phyloP scores from a whole-genome alignment of 2,113 vertebrate genomes.

The Myotis davidii region DNA sequence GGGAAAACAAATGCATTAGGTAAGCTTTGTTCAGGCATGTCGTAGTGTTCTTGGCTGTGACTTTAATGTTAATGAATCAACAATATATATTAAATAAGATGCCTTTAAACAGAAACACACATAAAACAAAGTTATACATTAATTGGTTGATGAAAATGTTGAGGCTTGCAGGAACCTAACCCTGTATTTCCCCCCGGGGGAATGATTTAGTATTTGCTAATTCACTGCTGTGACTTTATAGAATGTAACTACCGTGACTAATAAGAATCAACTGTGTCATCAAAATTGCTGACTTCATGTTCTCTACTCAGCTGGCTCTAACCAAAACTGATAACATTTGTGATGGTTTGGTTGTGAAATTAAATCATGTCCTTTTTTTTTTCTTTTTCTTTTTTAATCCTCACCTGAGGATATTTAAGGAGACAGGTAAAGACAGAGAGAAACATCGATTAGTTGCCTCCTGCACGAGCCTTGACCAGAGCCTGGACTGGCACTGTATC shows the following conservation, averaged over 20 bases:
- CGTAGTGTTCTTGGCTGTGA: background rate
- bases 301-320: background rate
- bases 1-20: background rate
- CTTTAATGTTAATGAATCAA: background rate
- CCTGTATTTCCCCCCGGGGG: background rate
- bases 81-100: background rate
- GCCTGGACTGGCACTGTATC: too few relatives aligned
- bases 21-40: background rate
- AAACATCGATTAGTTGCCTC: too few relatives aligned
- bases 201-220: background rate
- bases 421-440: too few relatives aligned
- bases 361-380: background rate
- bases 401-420: too few relatives aligned
- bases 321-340: background rate
- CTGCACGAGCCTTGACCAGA: too few relatives aligned
- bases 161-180: background rate
- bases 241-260: background rate
- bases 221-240: background rate
- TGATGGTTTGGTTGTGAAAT: background rate
- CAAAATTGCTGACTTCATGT: background rate
- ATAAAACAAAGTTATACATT: background rate
- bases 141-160: background rate
- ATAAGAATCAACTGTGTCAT: background rate
- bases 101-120: background rate
- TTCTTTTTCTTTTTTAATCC: too few relatives aligned